Evolutionary conservation across 2,113 vertebrate species (phyloP), one percentile per base, ranked within the genome.

Genomic region (Cyanoderma ruficeps): DNA sequence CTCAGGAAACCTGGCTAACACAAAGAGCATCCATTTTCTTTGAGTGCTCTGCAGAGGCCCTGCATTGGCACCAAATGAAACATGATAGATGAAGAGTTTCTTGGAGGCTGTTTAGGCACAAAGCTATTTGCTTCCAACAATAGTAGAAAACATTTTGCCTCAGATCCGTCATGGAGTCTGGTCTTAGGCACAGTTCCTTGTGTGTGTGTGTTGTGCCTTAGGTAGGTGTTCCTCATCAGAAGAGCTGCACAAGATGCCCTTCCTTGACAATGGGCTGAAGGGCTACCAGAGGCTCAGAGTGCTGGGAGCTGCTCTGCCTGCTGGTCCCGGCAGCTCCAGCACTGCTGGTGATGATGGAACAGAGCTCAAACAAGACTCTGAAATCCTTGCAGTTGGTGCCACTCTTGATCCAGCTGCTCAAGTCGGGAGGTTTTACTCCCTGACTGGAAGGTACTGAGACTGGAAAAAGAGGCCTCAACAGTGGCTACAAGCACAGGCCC

Each of bases 241-340:
- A 67, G 20, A 61, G 37, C 56, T 85, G 20, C 39, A 13, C 0
- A 2, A 80, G 57, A 39, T 83, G 44, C 53, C 41, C 49, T 83
- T 69, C 55, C 18, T 30, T 49, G 46, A 37, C 49, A 41, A 5
- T 7, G 46, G 46, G 11, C 35, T 82, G 59, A 56, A 52, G 71
- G 78, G 59, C 57, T 44, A 4, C 44, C 46, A 37, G 47, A 49
- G 74, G 31, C 53, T 65, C 47, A 25, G 24, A 46, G 22, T 11
- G 5, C 41, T 1, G 2, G 57, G 53, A 72, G 50, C 53, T 0
- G 1, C 50, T 89, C n/a, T 0, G 0, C 19, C 3, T 2, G 35
- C 57, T 39, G 14, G 13, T 68, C 44, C 53, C 44, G 63, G 63
- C 41, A 60, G 84, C 65, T 71, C 46, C 74, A 47, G 67, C 35